Evolutionary conservation across 2,888 invertebrate genomes (phyloP), one percentile per base, ranked within the genome.

Genomic region (Andrena trimmerana): DNA sequence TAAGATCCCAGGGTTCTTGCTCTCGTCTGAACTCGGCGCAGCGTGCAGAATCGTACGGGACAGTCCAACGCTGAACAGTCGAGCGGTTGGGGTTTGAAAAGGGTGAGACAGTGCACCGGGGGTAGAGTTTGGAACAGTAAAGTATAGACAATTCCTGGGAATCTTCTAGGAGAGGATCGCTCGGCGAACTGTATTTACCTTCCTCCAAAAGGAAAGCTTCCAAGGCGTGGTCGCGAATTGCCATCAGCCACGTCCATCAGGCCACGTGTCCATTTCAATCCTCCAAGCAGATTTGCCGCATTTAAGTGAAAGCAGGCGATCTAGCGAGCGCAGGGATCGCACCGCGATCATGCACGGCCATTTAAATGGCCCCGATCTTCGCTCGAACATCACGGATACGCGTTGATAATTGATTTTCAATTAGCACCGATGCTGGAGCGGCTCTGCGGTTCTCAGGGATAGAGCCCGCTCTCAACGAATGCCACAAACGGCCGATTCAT

Each of bases 261-360:
- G 20, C 59, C 76, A 77, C 71, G 77, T 77, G 80, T 76, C 70
- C 75, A 50, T 63, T 48, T n/a, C 52, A 52, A 36, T 57, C 42
- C 59, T 50, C 60, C 29, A 27, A 69, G 60, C 10, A 33, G 72
- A 72, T 78, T 71, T 72, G 72, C 68, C 63, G 62, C 80, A 60
- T 76, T 73, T 78, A 72, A 81, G 80, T 81, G 80, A 81, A 78
- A 81, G 78, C 80, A 67, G 48, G 48, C 27, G 27, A 29, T 63
- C 52, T 20, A n/a, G 65, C 5, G 59, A 70, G 36, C n/a, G 7
- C 67, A 4, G 13, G 8, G 67, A 70, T 76, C 62, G 70, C 70
- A 31, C 7, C 27, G 57, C 70, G 6, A 10, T 16, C 29, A 8
- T 7, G 33, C 27, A 71, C n/a, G 13, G 57, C 16, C 6, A 13